Conservation (phyloP, 2,113 vertebrate genomes). For the Rallus limicola region DNA sequence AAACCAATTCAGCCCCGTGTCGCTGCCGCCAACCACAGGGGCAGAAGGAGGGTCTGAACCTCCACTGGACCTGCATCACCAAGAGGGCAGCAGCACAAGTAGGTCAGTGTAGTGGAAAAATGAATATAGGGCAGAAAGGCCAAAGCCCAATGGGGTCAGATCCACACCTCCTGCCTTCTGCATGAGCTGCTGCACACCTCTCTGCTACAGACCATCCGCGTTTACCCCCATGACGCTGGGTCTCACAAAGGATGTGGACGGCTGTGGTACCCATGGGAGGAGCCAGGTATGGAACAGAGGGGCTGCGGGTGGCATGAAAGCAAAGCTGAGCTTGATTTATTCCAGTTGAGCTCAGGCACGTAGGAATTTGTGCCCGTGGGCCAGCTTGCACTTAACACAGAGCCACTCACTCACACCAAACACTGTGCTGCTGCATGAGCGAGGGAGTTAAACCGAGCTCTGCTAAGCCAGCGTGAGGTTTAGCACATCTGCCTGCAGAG, state of each 20-base stretch:
- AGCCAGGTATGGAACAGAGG: not conserved
- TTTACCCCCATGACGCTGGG: fast-evolving
- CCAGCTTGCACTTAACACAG: not conserved
- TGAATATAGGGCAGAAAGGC: not conserved
- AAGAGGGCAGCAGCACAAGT: not conserved
- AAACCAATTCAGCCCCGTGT: not conserved
- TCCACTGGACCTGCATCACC: not conserved
- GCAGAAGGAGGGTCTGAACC: not conserved
- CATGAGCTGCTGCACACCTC: not conserved
- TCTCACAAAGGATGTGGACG: not conserved
- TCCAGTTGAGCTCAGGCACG: not conserved
- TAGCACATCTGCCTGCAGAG: not conserved
- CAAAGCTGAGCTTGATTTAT: not conserved
- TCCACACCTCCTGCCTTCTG: not conserved
- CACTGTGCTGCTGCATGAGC: not conserved
- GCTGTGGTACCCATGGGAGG: not conserved
- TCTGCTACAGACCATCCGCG: not conserved
- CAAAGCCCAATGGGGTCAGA: not conserved
- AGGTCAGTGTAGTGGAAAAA: not conserved
- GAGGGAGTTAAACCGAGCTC: not conserved
- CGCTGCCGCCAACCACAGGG: not conserved
- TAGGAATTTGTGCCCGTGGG: not conserved
- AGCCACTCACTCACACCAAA: not conserved
- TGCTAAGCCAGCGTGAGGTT: not conserved
- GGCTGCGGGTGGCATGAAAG: not conserved